A percentile compares a stretch with the other conserved stretches of the same genome.
Evolutionary conservation across 2,797 vertebrate genomes (phyloP).

Genomic region (Cryptoprocta ferox): DNA sequence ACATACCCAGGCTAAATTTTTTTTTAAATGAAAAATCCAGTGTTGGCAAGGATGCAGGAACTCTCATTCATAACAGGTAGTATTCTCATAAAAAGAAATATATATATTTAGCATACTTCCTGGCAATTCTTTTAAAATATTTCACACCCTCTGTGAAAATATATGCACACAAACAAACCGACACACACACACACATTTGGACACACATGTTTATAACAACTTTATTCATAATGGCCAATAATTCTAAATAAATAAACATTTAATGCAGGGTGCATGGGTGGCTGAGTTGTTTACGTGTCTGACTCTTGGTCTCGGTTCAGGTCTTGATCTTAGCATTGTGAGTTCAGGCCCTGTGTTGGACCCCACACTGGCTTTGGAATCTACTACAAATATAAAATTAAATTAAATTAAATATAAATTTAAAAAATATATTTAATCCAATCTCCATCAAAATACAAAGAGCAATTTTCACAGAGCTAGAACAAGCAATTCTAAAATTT

Average conservation of each 20-base stretch:
- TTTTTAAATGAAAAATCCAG: neutral
- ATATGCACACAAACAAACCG: neutral
- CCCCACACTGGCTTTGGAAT: no score
- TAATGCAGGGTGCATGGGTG: neutral
- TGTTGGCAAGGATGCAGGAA: neutral
- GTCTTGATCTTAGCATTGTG: no score
- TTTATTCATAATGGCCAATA: neutral
- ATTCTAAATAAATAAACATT: neutral
- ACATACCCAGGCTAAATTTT: neutral
- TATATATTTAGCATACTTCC: neutral
- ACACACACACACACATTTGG: neutral
- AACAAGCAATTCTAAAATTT: neutral
- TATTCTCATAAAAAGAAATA: neutral
- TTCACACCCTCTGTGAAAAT: neutral
- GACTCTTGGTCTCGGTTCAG: no score
- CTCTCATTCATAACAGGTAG: neutral
- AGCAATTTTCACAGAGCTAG: neutral
- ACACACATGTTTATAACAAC: neutral
- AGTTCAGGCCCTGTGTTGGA: no score
- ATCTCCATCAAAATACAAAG: neutral
- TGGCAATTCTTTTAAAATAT: neutral
- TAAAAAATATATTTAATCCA: neutral
- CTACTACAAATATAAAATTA: no score
- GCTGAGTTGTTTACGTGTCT: no score
- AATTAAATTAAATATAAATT: no score